Base-by-base conservation (phyloP, 2,797 vertebrate species). In the Tenualosa thibaudeaui region DNA sequence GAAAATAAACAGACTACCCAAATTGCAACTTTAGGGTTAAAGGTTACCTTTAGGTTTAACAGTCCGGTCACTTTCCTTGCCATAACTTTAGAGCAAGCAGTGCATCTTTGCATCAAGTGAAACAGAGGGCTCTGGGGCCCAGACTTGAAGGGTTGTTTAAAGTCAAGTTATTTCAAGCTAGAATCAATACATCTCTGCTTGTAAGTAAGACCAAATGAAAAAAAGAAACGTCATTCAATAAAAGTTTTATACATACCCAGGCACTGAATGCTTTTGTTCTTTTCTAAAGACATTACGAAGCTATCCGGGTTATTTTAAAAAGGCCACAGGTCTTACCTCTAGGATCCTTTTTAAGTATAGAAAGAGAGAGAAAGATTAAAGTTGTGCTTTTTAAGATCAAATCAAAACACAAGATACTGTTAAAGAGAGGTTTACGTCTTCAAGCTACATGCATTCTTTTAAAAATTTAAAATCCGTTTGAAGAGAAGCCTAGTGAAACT, bases 21-120 rank as follows among this genome's bases (percentile, higher is more conserved):
- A 97, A 96, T 97, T 96, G 97, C 96, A 98, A 95, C 98, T 98
- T 98, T 98, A 97, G 92, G 95, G 93, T 96, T 96, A 96, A 22
- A 93, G 92, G 96, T 98, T 99, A 98, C 98, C 97, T 99, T 97
- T 98, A 97, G 95, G 97, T 98, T 97, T 97, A 98, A 96, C 95
- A 97, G 97, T 98, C 97, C 97, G 98, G 97, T 98, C 97, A 96
- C 96, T 97, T 94, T 92, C 93, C 95, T 96, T 96, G 97, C 96
- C 97, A 96, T 96, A 98, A 97, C 94, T 96, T 97, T 97, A 97
- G 97, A 97, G 93, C 96, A 96, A 95, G 94, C 96, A 90, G 95
- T 96, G 96, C 96, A 95, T 96, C 93, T 88, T 89, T 92, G 93
- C 96, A 95, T 96, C 97, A 96, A 96, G 95, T 96, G 95, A 95